phyloP scores from a whole-genome alignment of 2,113 vertebrate species.

The Myiozetetes cayanensis region DNA sequence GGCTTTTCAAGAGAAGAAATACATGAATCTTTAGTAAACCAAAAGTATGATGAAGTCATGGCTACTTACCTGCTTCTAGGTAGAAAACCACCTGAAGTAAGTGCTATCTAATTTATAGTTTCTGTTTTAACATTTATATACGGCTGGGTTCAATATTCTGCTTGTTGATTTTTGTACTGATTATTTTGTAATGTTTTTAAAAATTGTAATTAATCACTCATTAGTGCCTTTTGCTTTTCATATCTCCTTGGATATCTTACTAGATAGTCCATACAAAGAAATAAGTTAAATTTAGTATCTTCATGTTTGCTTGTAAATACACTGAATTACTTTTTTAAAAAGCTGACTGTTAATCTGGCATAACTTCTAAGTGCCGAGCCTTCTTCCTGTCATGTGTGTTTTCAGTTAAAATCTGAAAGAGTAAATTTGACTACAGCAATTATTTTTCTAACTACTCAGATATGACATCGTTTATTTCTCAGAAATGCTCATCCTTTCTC shows the following conservation, averaged over 20 bases:
- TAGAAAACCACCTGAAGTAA: conserved; percentile 94
- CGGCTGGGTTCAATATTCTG: not conserved
- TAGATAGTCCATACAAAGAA: not conserved
- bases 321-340: not conserved
- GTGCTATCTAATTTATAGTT: conserved; percentile 9
- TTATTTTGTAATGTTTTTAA: not conserved
- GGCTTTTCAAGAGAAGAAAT: conserved; percentile 97
- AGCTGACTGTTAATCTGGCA: not conserved
- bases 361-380: not conserved
- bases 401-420: not conserved
- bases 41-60: conserved; percentile 98
- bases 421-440: not conserved
- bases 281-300: not conserved
- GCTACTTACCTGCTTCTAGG: conserved; percentile 95
- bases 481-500: not conserved
- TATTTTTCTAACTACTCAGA: not conserved
- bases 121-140: not conserved
- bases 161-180: not conserved
- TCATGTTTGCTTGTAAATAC: not conserved
- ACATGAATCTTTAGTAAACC: conserved; percentile 87
- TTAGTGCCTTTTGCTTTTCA: not conserved
- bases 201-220: not conserved
- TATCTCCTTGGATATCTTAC: not conserved
- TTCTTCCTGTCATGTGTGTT: not conserved
- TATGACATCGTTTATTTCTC: not conserved